Evolutionary conservation across 2,797 vertebrate genomes (phyloP).

Genomic region (Enteromius fasciolatus): DNA sequence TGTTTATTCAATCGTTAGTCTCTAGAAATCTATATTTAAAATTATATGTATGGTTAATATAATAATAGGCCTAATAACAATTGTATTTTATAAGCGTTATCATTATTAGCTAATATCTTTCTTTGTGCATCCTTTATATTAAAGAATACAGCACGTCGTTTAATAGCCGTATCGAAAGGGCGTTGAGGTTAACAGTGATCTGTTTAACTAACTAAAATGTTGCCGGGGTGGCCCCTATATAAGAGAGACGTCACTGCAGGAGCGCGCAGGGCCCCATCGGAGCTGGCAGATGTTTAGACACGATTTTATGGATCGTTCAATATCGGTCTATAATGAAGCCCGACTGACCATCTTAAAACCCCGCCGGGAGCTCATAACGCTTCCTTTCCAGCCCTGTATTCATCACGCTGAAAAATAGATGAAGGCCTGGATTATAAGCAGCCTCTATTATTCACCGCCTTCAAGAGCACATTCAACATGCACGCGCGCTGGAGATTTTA

Average conservation of each 20-base stretch:
- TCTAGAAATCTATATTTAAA: neutral
- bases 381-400: slow-evolving; percentile 86
- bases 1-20: neutral
- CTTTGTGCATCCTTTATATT: neutral
- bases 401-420: slow-evolving; percentile 94
- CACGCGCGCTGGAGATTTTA: neutral
- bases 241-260: slow-evolving; percentile 85
- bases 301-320: slow-evolving; percentile 98
- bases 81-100: neutral
- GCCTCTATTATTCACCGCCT: slow-evolving; percentile 71
- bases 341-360: slow-evolving; percentile 91
- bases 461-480: slow-evolving; percentile 68
- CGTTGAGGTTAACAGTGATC: slow-evolving; percentile 9
- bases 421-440: slow-evolving; percentile 85
- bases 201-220: slow-evolving; percentile 36
- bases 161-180: neutral
- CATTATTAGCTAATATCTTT: slow-evolving; percentile 1
- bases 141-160: neutral
- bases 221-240: slow-evolving; percentile 57
- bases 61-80: neutral
- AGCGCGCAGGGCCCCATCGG: slow-evolving; percentile 78
- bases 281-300: slow-evolving; percentile 98
- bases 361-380: slow-evolving; percentile 91
- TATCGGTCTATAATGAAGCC: slow-evolving; percentile 94
- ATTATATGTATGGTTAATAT: neutral